Percentiles rank a stretch among this genome's conserved stretches.
Conservation (phyloP, 2,113 vertebrate species). For the Spermophilus dauricus region DNA sequence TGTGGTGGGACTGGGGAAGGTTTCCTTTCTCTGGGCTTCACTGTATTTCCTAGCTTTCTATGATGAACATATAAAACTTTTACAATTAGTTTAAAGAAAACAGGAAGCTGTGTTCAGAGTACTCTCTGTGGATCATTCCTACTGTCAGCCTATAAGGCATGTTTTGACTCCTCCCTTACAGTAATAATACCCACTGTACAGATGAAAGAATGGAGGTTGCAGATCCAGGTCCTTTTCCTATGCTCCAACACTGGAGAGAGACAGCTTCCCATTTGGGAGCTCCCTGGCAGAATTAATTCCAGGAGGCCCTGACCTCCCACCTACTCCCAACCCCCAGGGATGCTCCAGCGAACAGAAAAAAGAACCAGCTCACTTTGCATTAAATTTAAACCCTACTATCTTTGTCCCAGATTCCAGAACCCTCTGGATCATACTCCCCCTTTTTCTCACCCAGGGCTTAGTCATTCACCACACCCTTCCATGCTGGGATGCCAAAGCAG, state of each 20-base stretch:
- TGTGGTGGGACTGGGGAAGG: neutral
- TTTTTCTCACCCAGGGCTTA: neutral
- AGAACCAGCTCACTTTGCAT: constrained; percentile 34
- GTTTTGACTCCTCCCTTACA: neutral
- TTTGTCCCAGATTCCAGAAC: constrained; percentile 14
- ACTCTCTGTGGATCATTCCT: neutral
- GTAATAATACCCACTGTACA: neutral
- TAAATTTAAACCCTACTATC: constrained; percentile 61
- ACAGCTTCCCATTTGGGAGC: neutral
- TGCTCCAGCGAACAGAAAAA: neutral
- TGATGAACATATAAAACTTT: neutral
- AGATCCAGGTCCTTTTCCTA: neutral
- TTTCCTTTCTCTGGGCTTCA: neutral
- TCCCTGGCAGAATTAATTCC: neutral
- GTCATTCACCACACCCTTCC: neutral
- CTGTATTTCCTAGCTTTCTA: neutral
- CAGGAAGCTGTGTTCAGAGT: neutral
- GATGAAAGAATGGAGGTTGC: neutral
- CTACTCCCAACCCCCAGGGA: neutral
- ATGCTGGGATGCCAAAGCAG: neutral
- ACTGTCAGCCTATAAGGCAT: no score
- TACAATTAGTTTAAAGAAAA: neutral
- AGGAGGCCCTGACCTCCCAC: neutral
- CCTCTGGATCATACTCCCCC: neutral
- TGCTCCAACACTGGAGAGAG: neutral